These are phyloP conservation scores for Epinotia brunnichana DNA, from an alignment of 2,888 invertebrate genomes.

Conservation along the genomic window DNA sequence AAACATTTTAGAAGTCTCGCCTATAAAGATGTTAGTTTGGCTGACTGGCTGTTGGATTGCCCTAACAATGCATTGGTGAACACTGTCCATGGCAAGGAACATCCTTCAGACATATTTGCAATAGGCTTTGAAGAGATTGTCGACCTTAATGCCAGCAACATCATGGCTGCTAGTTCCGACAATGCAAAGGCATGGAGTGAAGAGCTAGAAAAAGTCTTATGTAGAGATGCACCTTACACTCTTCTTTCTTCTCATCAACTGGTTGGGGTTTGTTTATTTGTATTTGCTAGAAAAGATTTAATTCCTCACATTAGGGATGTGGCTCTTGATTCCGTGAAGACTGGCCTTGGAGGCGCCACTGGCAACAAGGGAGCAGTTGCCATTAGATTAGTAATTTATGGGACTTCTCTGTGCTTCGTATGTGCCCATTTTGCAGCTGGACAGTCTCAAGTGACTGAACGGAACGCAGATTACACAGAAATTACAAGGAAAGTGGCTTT, in stretches of 20 bases:
- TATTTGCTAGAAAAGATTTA: slow-evolving; percentile 95
- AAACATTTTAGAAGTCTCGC: slow-evolving; percentile 98
- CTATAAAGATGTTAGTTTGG: slow-evolving; percentile 93
- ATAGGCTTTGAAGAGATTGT: slow-evolving; percentile 99
- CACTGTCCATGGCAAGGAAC: slow-evolving; percentile 77
- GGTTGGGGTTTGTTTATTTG: slow-evolving; percentile 98
- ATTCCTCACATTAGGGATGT: slow-evolving; percentile 96
- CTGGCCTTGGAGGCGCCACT: slow-evolving; percentile 98
- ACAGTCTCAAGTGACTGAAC: slow-evolving; percentile 96
- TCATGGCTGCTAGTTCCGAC: slow-evolving; percentile 95
- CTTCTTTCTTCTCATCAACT: slow-evolving; percentile 96
- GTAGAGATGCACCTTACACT: slow-evolving; percentile 93
- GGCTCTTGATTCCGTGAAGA: slow-evolving; percentile 97
- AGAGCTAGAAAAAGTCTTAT: slow-evolving; percentile 95
- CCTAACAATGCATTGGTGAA: slow-evolving; percentile 82
- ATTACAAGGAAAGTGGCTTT: slow-evolving; percentile 95
- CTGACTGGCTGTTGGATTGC: slow-evolving; percentile 96
- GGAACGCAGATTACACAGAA: slow-evolving; percentile 98
- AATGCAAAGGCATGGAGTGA: slow-evolving; percentile 98
- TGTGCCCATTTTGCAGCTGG: slow-evolving; percentile 99
- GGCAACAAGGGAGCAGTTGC: slow-evolving; percentile 98
- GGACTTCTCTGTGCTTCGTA: slow-evolving; percentile 98
- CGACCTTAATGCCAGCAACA: slow-evolving; percentile 98
- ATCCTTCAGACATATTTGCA: slow-evolving; percentile 96
- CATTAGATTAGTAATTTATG: slow-evolving; percentile 94